A percentile compares a stretch with the other conserved stretches of the same genome.
Evolutionary conservation across 1,140 invertebrate species (phyloP).

Genomic region (Psilanteris sp.): DNA sequence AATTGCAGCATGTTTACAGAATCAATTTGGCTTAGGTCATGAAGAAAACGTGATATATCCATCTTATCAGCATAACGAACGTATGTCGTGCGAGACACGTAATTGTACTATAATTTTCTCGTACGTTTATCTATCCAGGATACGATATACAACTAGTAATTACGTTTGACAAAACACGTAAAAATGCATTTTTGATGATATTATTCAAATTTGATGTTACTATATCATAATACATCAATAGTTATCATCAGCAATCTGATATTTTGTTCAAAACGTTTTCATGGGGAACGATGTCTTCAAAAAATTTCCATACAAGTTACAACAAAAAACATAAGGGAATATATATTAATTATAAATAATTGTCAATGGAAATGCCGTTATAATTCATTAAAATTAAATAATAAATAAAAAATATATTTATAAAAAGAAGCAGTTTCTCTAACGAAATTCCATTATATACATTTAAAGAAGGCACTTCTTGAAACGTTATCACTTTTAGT

Average conservation of each 20-base stretch:
- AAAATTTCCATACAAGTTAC: too few relatives aligned
- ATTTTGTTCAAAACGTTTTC: too few relatives aligned
- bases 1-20: constrained; percentile 52
- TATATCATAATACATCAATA: constrained; percentile 9
- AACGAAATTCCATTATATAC: neutral
- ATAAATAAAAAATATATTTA: too few relatives aligned
- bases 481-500: constrained; percentile 41
- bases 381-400: too few relatives aligned
- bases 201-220: constrained; percentile 46
- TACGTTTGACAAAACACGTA: constrained; percentile 40
- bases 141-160: constrained; percentile 47
- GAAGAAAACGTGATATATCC: constrained; percentile 58
- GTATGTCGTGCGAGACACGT: constrained; percentile 52
- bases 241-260: constrained; percentile 21
- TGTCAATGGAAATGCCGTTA: too few relatives aligned
- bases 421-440: constrained; percentile 5
- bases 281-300: too few relatives aligned
- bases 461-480: constrained; percentile 25
- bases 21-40: constrained; percentile 59
- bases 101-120: constrained; percentile 57
- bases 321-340: too few relatives aligned
- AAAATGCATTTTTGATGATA: constrained; percentile 49
- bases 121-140: constrained; percentile 46
- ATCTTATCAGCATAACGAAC: constrained; percentile 58
- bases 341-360: too few relatives aligned